Percentiles rank a stretch among this genome's conserved stretches.
Evolutionary conservation across 2,113 vertebrate genomes (phyloP).

Genomic region (Aviceda subcristata): DNA sequence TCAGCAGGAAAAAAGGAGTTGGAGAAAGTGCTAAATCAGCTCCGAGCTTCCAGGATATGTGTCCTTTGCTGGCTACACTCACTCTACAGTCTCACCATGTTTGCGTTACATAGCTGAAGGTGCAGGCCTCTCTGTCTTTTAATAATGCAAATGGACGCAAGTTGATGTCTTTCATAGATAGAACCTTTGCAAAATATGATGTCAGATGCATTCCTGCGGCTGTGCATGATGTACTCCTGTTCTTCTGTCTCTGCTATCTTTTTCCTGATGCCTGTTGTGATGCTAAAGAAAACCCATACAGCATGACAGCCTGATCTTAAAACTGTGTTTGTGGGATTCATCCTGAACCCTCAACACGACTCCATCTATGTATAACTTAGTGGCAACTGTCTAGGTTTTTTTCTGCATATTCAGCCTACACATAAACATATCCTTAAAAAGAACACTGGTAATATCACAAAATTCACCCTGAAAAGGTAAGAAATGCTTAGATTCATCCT

Average conservation of each 20-base stretch:
- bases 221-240: neutral
- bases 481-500: neutral
- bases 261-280: neutral
- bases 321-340: neutral
- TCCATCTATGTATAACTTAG: neutral
- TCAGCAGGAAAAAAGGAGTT: neutral
- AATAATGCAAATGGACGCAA: neutral
- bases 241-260: neutral
- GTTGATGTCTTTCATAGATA: no score
- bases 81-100: neutral
- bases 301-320: neutral
- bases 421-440: neutral
- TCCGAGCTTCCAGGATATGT: neutral
- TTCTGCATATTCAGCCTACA: neutral
- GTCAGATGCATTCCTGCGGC: neutral
- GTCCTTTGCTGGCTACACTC: neutral
- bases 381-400: neutral
- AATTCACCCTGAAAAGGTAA: neutral
- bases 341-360: neutral
- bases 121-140: neutral
- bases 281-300: neutral
- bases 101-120: neutral
- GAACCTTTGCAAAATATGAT: neutral
- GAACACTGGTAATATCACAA: neutral
- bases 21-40: neutral